Percentiles rank a stretch among this genome's conserved stretches.
These are phyloP conservation scores for Eumerus sabulonum DNA, from an alignment of 2,888 invertebrate species.

Conservation along the genomic window DNA sequence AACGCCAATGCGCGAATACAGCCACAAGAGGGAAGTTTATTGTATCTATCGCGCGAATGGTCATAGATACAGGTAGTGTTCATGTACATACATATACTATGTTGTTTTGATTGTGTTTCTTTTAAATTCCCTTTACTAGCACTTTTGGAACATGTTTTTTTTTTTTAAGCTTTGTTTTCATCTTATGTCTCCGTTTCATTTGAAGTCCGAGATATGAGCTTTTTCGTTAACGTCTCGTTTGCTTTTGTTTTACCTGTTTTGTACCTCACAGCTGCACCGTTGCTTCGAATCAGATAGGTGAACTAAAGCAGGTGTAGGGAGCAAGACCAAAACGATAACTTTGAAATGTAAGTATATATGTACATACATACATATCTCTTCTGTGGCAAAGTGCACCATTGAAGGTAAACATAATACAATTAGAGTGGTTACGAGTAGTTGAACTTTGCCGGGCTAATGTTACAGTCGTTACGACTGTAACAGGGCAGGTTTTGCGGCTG, in stretches of 20 bases:
- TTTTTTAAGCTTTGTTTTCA: too few relatives aligned
- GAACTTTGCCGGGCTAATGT: constrained; percentile 44
- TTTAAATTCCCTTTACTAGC: too few relatives aligned
- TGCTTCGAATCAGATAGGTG: background rate
- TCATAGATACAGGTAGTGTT: background rate
- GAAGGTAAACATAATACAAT: constrained; percentile 56
- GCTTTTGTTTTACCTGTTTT: constrained; percentile 33
- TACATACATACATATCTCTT: too few relatives aligned
- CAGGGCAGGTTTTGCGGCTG: constrained; percentile 20
- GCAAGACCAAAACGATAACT: constrained; percentile 16
- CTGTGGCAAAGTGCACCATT: constrained; percentile 45
- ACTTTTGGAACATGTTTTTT: too few relatives aligned
- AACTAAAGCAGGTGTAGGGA: constrained; percentile 35
- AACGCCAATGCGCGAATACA: constrained; percentile 13
- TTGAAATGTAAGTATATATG: too few relatives aligned
- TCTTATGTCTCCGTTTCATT: too few relatives aligned
- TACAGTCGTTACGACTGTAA: background rate
- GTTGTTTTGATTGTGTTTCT: constrained; percentile 13
- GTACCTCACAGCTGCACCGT: constrained; percentile 25
- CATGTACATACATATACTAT: background rate
- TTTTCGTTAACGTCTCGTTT: constrained; percentile 9
- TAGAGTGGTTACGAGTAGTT: constrained; percentile 42
- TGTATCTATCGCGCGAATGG: background rate
- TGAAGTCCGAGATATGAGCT: too few relatives aligned
- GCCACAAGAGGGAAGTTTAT: constrained; percentile 3